phyloP scores from a whole-genome alignment of 1,140 invertebrate genomes.

The Heliconius eleuchia region DNA sequence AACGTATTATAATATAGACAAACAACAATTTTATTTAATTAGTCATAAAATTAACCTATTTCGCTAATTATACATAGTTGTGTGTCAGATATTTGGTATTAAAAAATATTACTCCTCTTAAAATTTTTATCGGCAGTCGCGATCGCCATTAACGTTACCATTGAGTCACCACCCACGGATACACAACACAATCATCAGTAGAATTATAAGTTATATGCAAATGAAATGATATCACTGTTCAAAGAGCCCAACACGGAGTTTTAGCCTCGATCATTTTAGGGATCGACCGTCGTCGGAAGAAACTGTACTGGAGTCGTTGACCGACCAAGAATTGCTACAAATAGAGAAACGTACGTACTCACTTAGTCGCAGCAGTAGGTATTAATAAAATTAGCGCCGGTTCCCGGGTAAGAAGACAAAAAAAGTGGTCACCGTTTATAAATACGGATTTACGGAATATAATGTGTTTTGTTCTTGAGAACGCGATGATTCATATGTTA shows the following conservation, averaged over 20 bases:
- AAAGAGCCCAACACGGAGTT: slow-evolving; percentile 29
- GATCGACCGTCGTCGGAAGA: slow-evolving; percentile 32
- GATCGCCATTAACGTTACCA: neutral
- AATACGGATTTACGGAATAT: slow-evolving; percentile 41
- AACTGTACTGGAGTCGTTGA: slow-evolving; percentile 41
- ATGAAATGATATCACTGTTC: slow-evolving; percentile 64
- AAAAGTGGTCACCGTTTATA: slow-evolving; percentile 45
- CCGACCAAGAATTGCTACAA: slow-evolving; percentile 47
- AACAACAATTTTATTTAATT: neutral
- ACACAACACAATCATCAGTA: slow-evolving; percentile 13
- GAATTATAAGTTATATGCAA: slow-evolving; percentile 53
- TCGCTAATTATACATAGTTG: neutral
- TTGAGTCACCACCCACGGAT: neutral
- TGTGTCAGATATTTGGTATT: neutral
- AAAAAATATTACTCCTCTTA: slow-evolving; percentile 5
- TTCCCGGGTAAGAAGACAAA: slow-evolving; percentile 47
- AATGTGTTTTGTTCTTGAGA: slow-evolving; percentile 17
- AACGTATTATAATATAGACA: neutral
- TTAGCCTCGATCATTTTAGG: slow-evolving; percentile 23
- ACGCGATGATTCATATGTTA: neutral
- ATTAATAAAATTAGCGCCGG: slow-evolving; percentile 53
- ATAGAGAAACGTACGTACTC: slow-evolving; percentile 47
- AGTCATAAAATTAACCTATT: neutral
- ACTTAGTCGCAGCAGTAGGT: slow-evolving; percentile 38
- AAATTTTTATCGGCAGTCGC: neutral